Percentiles rank a stretch among this genome's conserved stretches.
Evolutionary conservation across 2,113 vertebrate genomes (phyloP).

Genomic region (Ptyas mucosa): DNA sequence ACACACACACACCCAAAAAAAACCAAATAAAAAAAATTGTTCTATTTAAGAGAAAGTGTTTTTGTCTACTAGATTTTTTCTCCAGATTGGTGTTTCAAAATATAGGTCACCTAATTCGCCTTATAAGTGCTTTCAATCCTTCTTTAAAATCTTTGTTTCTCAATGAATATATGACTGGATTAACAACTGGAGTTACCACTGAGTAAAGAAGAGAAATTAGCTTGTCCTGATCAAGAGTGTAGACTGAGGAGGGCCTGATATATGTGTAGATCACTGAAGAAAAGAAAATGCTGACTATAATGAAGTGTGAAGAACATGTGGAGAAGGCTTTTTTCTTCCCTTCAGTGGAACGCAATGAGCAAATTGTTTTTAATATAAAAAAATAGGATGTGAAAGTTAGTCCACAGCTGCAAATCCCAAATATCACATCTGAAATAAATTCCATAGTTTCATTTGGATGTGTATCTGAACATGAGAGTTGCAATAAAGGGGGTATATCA

Average conservation of each 20-base stretch:
- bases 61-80: neutral
- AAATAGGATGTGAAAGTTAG: conserved; percentile 7
- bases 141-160: neutral
- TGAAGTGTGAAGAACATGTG: neutral
- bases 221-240: neutral
- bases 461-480: neutral
- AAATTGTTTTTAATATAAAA: neutral
- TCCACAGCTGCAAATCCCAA: neutral
- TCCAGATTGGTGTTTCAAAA: neutral
- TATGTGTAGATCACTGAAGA: neutral
- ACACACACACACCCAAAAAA: neutral
- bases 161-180: neutral
- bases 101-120: neutral
- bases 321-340: neutral
- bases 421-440: neutral
- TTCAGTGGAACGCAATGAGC: neutral
- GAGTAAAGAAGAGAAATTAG: neutral
- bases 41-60: neutral
- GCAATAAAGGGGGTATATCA: neutral
- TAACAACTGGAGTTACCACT: neutral
- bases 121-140: neutral
- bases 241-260: neutral
- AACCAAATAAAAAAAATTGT: neutral
- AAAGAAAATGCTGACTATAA: neutral
- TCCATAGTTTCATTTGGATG: neutral